These are phyloP conservation scores for Apodemia duryi DNA, from an alignment of 2,888 invertebrate genomes.

Conservation along the genomic window DNA sequence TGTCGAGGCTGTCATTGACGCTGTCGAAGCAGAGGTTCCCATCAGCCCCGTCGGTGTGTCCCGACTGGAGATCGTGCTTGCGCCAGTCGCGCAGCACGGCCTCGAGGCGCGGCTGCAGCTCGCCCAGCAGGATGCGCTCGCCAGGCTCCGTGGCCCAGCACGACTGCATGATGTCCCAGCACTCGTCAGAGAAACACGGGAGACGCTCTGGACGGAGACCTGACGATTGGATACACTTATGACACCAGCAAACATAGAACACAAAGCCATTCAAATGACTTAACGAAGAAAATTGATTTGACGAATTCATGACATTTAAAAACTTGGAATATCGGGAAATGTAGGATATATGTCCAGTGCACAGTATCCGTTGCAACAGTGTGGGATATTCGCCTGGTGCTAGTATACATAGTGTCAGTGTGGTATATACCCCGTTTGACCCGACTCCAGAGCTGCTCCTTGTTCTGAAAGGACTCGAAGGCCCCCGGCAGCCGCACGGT, in stretches of 20 bases:
- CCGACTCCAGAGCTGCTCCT: constrained; percentile 91
- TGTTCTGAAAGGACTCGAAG: constrained; percentile 91
- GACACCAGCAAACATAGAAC: too few relatives aligned
- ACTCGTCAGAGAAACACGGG: constrained; percentile 85
- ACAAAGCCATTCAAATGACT: too few relatives aligned
- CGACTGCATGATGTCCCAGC: constrained; percentile 90
- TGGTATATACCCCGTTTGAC: constrained; percentile 85
- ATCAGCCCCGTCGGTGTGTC: constrained; percentile 27
- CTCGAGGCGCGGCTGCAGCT: constrained; percentile 85
- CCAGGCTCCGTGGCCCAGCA: constrained; percentile 90
- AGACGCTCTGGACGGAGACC: constrained; percentile 90
- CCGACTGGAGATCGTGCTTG: constrained; percentile 29
- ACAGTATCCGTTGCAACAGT: too few relatives aligned
- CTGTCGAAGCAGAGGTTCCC: neutral
- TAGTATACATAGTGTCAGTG: neutral
- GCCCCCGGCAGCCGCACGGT: constrained; percentile 87
- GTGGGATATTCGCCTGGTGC: too few relatives aligned
- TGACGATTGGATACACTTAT: constrained; percentile 42
- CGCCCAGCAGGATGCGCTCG: constrained; percentile 87
- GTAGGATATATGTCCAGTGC: too few relatives aligned
- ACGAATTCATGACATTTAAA: too few relatives aligned
- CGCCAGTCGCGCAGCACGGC: constrained; percentile 54
- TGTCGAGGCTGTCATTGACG: constrained; percentile 42
- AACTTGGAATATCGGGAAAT: too few relatives aligned
- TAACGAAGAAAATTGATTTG: too few relatives aligned